These are phyloP conservation scores for Eudasyphora cyanicolor DNA, from an alignment of 2,888 invertebrate genomes.

Conservation along the genomic window DNA sequence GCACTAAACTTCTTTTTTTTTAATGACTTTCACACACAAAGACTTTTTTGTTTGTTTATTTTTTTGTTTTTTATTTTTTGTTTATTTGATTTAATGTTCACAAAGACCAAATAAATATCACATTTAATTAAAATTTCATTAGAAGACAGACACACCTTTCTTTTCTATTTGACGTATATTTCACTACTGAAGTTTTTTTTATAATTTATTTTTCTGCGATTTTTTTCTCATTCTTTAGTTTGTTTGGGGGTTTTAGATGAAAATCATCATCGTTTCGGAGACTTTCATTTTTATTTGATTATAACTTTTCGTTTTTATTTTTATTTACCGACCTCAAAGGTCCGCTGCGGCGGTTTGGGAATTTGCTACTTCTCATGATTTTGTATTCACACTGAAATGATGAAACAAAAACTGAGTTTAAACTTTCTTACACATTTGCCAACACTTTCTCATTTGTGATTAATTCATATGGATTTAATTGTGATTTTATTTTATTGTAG, in stretches of 20 bases:
- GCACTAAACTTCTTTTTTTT: not conserved
- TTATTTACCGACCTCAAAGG: not conserved
- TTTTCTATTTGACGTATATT: not conserved
- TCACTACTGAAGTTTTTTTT: not conserved
- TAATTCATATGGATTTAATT: not conserved
- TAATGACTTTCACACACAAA: not conserved
- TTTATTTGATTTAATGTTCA: not conserved
- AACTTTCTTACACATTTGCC: not conserved
- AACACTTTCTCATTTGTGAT: slow-evolving; percentile 3
- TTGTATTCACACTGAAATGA: not conserved
- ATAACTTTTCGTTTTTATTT: no score
- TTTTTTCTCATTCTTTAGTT: not conserved
- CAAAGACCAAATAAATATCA: not conserved
- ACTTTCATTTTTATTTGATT: slow-evolving; percentile 14
- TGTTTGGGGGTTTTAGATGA: not conserved
- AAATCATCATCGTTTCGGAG: not conserved
- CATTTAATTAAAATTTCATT: slow-evolving; percentile 19
- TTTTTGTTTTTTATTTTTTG: not conserved
- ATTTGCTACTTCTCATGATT: not conserved
- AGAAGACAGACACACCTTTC: not conserved
- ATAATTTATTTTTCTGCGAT: slow-evolving; percentile 1
- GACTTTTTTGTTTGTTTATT: not conserved
- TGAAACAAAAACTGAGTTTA: not conserved
- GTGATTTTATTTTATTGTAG: not conserved
- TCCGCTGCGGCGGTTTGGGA: not conserved